These are phyloP conservation scores for Cephalotes varians DNA, from an alignment of 2,888 invertebrate species.

Conservation along the genomic window DNA sequence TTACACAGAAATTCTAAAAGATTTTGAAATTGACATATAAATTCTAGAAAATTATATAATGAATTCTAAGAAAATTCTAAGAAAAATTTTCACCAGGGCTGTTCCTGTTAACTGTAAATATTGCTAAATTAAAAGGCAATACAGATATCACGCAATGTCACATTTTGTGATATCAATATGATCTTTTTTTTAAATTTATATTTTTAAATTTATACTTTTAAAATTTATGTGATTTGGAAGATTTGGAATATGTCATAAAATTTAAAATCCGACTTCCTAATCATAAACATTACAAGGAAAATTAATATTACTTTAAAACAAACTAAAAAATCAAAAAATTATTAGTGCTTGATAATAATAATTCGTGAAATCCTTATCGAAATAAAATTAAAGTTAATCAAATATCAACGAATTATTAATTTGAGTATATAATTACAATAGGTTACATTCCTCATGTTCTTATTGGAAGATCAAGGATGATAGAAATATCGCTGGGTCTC, in stretches of 20 bases:
- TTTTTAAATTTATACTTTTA: background rate
- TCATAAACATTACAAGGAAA: background rate
- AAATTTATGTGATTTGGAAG: background rate
- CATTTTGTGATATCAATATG: background rate
- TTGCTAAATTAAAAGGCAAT: conserved; percentile 4
- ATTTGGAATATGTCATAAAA: too few species aligned
- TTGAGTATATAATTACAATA: conserved; percentile 36
- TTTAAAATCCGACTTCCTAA: too few species aligned
- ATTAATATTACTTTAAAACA: background rate
- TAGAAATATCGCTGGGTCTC: conserved; percentile 59
- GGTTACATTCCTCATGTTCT: conserved; percentile 39
- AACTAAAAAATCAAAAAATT: too few species aligned
- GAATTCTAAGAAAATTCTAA: too few species aligned
- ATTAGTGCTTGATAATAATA: background rate
- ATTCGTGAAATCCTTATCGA: background rate
- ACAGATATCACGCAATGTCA: background rate
- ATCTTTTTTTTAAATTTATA: background rate
- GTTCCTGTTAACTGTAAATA: background rate
- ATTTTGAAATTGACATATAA: too few species aligned
- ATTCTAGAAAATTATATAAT: too few species aligned
- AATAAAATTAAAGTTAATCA: background rate
- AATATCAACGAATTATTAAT: background rate
- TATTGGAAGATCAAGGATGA: conserved; percentile 56
- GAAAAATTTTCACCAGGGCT: too few species aligned
- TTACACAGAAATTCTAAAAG: too few species aligned